These are phyloP conservation scores for Phyllotreta striolata DNA, from an alignment of 2,888 invertebrate genomes.

Conservation along the genomic window DNA sequence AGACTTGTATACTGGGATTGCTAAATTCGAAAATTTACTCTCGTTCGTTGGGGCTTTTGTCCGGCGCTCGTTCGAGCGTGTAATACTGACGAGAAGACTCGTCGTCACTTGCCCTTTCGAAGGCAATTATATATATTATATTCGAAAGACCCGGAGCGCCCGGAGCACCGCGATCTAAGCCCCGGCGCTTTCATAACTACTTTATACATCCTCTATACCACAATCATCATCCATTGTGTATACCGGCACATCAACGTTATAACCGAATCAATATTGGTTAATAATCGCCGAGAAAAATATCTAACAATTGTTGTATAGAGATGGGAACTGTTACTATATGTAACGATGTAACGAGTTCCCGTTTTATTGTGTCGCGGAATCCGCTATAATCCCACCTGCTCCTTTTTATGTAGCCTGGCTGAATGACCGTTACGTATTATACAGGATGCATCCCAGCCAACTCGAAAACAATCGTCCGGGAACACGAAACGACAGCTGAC, in stretches of 20 bases:
- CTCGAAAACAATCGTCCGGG: no score
- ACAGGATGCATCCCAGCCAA: no score
- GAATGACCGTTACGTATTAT: no score
- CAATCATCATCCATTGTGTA: constrained; percentile 25
- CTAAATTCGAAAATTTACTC: constrained; percentile 33
- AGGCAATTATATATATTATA: constrained; percentile 32
- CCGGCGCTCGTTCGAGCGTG: constrained; percentile 31
- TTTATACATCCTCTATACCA: constrained; percentile 18
- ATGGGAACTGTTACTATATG: no score
- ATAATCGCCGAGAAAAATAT: no score
- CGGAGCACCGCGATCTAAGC: constrained; percentile 21
- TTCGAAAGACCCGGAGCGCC: background rate
- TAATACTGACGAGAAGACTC: constrained; percentile 24
- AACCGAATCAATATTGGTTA: no score
- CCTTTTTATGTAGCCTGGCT: no score
- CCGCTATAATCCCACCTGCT: no score
- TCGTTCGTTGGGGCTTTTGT: constrained; percentile 34
- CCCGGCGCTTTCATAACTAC: constrained; percentile 25
- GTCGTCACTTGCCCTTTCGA: constrained; percentile 38
- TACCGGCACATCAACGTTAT: background rate
- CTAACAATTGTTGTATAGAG: no score
- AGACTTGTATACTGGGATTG: constrained; percentile 24
- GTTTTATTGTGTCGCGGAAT: no score
- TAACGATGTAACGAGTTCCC: no score
- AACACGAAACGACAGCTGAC: no score